Base-by-base conservation (phyloP, 2,888 invertebrate genomes). In the Parnassius smintheus region DNA sequence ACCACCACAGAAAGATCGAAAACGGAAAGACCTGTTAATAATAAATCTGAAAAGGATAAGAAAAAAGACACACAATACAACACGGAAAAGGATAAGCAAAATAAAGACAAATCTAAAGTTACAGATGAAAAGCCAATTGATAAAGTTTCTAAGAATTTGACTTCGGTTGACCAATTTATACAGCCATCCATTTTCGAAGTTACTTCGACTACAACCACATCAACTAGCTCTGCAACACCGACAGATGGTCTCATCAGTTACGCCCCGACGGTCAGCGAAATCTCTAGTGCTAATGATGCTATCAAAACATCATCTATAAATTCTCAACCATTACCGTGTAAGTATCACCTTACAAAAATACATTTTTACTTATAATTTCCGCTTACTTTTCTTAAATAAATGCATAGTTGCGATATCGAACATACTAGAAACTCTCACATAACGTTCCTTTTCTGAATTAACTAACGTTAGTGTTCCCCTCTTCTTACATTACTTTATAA, bases 291-390 rank as follows among this genome's bases (percentile, higher is more conserved):
- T 3, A 68, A 72, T 22, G 69, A 69, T 8, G 71, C 69, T 4
- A 80, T 87, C 9, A 80, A 83, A 56, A 78, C 85, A 0, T 79
- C 88, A 0, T 82, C 88, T 0, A 88, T 89, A 2, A 87, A 86
- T 61, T 77, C 85, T 0, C 80, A 81, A 2, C 86, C 89, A 7
- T 68, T 84, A 54, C 81, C 84, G 69, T 73, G 91, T 90, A 78
- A 87, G 90, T 85, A 44, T 50, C 9, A 42, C 12, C 12, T 13
- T 35, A 35, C 3, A 35, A 35, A 35, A 35, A 35, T 35, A 35
- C 35, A 35, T 35, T 35, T 35, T 35, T 35, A 35, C 3, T 35
- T 35, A 35, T 35, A 35, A 35, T 35, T 35, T 7, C 35, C 4
- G 7, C 35, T 35, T 35, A 35, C 35, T 7, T 35, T 35, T 35